A percentile compares a stretch with the other conserved stretches of the same genome.
Evolutionary conservation across 2,113 vertebrate species (phyloP).

Genomic region (Hyaena hyaena): DNA sequence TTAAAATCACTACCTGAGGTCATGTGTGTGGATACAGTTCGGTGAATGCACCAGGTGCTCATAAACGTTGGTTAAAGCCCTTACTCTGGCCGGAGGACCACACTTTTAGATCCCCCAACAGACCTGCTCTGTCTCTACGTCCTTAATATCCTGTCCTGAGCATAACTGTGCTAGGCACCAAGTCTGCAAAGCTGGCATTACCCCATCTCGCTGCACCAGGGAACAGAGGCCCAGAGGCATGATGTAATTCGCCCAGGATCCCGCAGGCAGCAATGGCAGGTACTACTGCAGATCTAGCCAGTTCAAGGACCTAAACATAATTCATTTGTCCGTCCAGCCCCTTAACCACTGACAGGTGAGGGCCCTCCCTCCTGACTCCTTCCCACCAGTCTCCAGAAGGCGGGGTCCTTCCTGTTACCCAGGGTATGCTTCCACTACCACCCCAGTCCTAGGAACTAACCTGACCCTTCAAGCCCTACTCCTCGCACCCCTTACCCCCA

Average conservation of each 20-base stretch:
- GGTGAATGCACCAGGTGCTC: background rate
- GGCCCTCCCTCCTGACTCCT: background rate
- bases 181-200: constrained; percentile 10
- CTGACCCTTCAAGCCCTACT: background rate
- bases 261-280: background rate
- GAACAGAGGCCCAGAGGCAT: constrained; percentile 29
- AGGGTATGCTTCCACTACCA: background rate
- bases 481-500: background rate
- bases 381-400: background rate
- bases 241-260: constrained; percentile 55
- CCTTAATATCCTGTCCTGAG: background rate
- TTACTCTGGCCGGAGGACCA: constrained; percentile 30
- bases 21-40: background rate
- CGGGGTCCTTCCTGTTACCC: background rate
- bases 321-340: background rate
- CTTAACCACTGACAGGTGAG: background rate
- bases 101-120: background rate
- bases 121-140: background rate
- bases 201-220: background rate
- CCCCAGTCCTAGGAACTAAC: background rate
- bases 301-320: background rate
- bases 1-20: background rate
- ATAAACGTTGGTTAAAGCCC: background rate
- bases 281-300: background rate
- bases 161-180: background rate